A percentile compares a stretch with the other conserved stretches of the same genome.
Conservation (phyloP, 2,113 vertebrate genomes). For the Tupaia chinensis region DNA sequence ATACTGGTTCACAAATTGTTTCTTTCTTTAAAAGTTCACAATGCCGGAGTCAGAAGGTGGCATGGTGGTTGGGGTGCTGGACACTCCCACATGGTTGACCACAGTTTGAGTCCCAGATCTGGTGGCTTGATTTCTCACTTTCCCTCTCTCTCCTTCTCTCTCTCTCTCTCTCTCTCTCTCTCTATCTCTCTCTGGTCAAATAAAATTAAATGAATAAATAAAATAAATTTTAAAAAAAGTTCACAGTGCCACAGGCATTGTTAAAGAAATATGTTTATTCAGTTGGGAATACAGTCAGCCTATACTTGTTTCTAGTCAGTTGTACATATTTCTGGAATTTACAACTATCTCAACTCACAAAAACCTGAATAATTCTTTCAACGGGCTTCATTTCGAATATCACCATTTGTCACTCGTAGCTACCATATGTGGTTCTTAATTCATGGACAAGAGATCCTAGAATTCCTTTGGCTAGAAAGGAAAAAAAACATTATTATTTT, state of each 20-base stretch:
- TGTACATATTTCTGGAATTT: background rate
- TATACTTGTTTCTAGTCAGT: background rate
- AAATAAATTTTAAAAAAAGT: background rate
- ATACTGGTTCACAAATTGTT: background rate
- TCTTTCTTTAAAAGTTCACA: background rate
- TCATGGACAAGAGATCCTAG: background rate
- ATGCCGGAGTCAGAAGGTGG: background rate
- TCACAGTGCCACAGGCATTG: background rate
- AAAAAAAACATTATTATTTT: conserved; percentile 59
- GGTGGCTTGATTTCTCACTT: too few species aligned
- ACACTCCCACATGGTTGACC: too few species aligned
- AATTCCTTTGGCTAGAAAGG: conserved; percentile 17
- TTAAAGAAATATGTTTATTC: background rate
- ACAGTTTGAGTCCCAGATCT: too few species aligned
- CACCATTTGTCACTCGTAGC: background rate
- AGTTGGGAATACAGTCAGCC: background rate
- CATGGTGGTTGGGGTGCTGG: too few species aligned
- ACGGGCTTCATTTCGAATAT: background rate
- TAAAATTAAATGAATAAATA: too few species aligned
- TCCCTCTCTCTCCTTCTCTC: too few species aligned
- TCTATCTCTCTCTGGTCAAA: too few species aligned
- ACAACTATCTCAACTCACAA: background rate
- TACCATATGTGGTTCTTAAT: background rate
- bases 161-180: too few species aligned
- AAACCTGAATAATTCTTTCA: background rate